Conservation (phyloP, 2,113 vertebrate genomes). For the Laticauda colubrina region DNA sequence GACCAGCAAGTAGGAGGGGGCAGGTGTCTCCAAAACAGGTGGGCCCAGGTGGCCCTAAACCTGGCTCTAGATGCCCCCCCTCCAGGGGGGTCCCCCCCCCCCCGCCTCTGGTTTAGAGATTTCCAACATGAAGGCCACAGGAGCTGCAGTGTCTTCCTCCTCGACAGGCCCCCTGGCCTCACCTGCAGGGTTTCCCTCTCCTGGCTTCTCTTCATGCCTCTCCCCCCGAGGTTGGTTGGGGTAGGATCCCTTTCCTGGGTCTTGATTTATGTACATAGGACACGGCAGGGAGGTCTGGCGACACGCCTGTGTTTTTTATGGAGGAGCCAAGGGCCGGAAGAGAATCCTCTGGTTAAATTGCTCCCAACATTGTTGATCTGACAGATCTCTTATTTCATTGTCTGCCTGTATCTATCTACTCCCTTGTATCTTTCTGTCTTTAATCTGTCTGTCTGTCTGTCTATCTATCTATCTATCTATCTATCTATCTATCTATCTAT, state of each 20-base stretch:
- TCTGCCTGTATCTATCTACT: neutral
- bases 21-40: neutral
- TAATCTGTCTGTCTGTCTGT: neutral
- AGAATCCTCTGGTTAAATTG: neutral
- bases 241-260: neutral
- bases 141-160: too few species aligned
- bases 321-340: neutral
- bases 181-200: neutral
- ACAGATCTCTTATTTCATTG: neutral
- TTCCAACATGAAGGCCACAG: neutral
- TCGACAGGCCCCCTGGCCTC: neutral
- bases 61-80: neutral
- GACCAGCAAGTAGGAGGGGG: neutral
- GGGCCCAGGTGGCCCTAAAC: neutral
- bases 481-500: too few species aligned
- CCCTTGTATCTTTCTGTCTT: too few species aligned
- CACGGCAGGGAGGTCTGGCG: neutral
- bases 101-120: neutral
- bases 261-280: neutral
- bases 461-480: too few species aligned
- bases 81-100: neutral
- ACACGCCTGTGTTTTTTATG: neutral
- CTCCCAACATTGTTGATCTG: neutral
- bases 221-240: neutral
- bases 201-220: slow-evolving; percentile 1